Base-by-base conservation (phyloP, 2,113 vertebrate species). In the Perca fluviatilis region DNA sequence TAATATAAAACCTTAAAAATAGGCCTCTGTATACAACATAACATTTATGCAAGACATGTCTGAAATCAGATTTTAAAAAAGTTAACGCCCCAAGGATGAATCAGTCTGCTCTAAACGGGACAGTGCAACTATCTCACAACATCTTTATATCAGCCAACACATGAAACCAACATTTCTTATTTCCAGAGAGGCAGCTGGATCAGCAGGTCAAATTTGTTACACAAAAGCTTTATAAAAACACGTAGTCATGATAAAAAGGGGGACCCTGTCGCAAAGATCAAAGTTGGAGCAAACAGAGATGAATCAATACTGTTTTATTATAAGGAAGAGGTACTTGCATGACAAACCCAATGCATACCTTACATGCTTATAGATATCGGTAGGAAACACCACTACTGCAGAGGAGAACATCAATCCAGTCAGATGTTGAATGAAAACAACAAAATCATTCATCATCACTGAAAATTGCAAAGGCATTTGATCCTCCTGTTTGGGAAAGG, bases 1-100 rank as follows among this genome's bases (percentile, higher is more conserved):
- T 23, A 74, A 71, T 82, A 75, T 27, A 77, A 92, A 89, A 77
- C 68, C 58, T 83, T 73, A 85, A 91, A 92, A 90, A 94, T 80
- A 83, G 81, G 73, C 77, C 43, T 81, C 33, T 67, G n/a, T 84
- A 50, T 81, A 78, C 51, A 77, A 81, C 67, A 81, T 82, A 57
- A 88, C 65, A 86, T 86, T 76, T 72, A 68, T 67, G 27, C 27
- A 47, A 75, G 49, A 89, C 61, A 40, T 25, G 2, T 71, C 50
- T 58, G n/a, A 82, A 60, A 70, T 71, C n/a, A 46, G 62, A 65
- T 30, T 75, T 53, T 74, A 49, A 40, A 83, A 50, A 73, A 30
- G 21, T 43, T 53, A 60, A 47, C 9, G 43, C 62, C 76, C 84
- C 79, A 65, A 65, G 60, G 50, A 82, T 77, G 14, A 77, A 69